Base-by-base conservation (phyloP, 2,888 invertebrate species). In the Ypsolopha scabrella region DNA sequence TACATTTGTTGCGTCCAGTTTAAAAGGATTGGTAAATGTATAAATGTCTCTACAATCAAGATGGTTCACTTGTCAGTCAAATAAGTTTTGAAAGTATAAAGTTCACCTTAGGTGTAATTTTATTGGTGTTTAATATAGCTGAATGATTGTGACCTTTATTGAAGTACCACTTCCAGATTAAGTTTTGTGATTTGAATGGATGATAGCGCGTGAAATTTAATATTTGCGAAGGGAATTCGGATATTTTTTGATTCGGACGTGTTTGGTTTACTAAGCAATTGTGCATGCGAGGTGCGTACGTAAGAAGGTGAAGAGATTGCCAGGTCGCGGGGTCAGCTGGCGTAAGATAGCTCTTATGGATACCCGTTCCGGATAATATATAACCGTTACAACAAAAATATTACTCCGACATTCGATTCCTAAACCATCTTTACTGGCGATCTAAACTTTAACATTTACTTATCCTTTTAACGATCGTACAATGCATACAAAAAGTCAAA, bases 81-180 rank as follows among this genome's bases (percentile, higher is more conserved):
- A 61, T 66, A 64, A 62, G 67, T 68, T 71, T 69, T 60, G 68
- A 75, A 75, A 80, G 77, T 78, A 75, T 76, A 77, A 78, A 80
- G 76, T 80, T 80, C 73, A 78, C n/a, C 8, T n/a, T n/a, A n/a
- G n/a, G n/a, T n/a, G n/a, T n/a, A n/a, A 8, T 43, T 14, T 43
- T 24, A 24, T 43, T 13, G 13, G 1, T 11, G 7, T 13, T 4
- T 9, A 24, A 11, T 43, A 1, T 14, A 13, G 13, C 2, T 7
- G 24, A 43, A 13, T 13, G 14, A 24, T 14, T 13, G 13, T 1
- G 13, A 43, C 14, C 14, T 14, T 43, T 4, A 24, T 24, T 24
- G 2, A 4, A 24, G 24, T 24, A 24, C 24, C 24, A 4, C 24
- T 24, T 3, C 24, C 2, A 4, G 4, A 24, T 24, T 24, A 24